Evolutionary conservation across 2,888 invertebrate genomes (phyloP), one percentile per base, ranked within the genome.

Genomic region (Lepeophtheirus nordmannii): DNA sequence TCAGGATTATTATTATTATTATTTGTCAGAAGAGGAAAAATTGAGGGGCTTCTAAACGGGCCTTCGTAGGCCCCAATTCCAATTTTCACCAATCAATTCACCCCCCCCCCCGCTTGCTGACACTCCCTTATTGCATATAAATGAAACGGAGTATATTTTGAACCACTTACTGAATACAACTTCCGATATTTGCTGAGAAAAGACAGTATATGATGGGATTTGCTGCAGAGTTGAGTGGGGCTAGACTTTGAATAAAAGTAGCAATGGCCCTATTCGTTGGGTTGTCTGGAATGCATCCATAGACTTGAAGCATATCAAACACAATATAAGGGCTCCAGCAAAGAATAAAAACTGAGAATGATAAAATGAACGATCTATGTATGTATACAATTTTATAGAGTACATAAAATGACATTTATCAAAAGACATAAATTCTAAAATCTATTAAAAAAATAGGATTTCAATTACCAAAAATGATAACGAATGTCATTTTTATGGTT

Each of bases 251-350:
- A 70, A 93, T 87, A 72, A 93, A 87, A 1, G 90, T 88, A 10
- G 89, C 87, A 58, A 92, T 83, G 17, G 90, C 89, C 30, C 85
- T 82, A 74, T 85, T 87, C 0, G 83, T 84, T 73, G 88, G 87
- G 0, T 86, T 85, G 71, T 80, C 78, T 0, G 89, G 87, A 69
- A 90, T 83, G 74, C 85, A 83, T 22, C 83, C 87, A 76, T 85
- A 92, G 58, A 92, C 90, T 80, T 90, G 89, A 7, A 92, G 82
- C 67, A 92, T 78, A 75, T 92, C 89, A 77, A 89, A 93, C 67
- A 93, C 82, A 75, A 93, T 89, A 78, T 90, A 94, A 0, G 93
- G 93, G 67, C 89, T 89, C 92, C 93, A 93, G 78, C 93, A 93
- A 10, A 92, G 77, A 69, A 93, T 85, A 76, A 93, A 93, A 41